Evolutionary conservation across 1,140 invertebrate species (phyloP).

Genomic region (Apis florea): DNA sequence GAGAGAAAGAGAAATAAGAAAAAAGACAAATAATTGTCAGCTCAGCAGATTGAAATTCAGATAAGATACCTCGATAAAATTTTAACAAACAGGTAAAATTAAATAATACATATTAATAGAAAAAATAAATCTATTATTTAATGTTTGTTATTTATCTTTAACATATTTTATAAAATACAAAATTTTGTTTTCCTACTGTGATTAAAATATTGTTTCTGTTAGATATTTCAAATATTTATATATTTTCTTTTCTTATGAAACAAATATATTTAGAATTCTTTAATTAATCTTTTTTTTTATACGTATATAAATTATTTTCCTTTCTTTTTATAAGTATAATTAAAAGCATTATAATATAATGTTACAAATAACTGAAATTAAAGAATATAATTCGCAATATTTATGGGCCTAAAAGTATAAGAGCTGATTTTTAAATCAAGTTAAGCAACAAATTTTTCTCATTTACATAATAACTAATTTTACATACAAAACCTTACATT

Average conservation of each 20-base stretch:
- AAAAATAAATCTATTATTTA: background rate
- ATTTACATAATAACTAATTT: slow-evolving; percentile 22
- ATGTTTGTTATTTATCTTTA: background rate
- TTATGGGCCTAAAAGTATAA: slow-evolving; percentile 21
- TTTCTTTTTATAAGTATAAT: background rate
- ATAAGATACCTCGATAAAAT: slow-evolving; percentile 17
- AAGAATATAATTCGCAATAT: background rate
- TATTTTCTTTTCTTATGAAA: background rate
- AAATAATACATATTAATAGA: slow-evolving; percentile 1
- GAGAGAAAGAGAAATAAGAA: too few relatives aligned
- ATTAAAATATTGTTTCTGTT: slow-evolving; percentile 16
- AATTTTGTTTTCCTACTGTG: slow-evolving; percentile 18
- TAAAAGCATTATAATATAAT: slow-evolving; percentile 11
- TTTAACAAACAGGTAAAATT: background rate
- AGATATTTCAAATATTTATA: background rate
- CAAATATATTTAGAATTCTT: background rate
- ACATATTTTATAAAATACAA: slow-evolving; percentile 1
- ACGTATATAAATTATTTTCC: background rate
- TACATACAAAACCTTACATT: slow-evolving; percentile 10
- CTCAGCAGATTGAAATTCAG: background rate
- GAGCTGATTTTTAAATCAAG: background rate
- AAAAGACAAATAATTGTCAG: background rate
- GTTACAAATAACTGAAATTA: background rate
- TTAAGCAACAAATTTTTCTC: background rate
- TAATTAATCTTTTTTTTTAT: background rate